Evolutionary conservation across 2,888 invertebrate genomes (phyloP).

Genomic region (Chalcis sispes): DNA sequence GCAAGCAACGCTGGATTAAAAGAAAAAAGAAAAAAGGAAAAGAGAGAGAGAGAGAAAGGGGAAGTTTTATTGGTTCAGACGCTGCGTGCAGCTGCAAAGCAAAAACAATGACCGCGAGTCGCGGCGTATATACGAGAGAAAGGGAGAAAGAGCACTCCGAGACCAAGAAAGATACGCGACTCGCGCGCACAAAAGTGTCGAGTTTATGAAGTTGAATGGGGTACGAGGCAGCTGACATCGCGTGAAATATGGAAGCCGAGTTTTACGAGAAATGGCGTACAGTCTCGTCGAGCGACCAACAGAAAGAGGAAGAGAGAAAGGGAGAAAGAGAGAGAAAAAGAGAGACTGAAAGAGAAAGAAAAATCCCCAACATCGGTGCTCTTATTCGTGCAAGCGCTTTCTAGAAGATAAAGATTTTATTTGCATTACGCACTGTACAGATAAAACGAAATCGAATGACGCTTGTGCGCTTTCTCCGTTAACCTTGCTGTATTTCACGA

Average conservation of each 20-base stretch:
- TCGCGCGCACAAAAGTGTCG: conserved; percentile 38
- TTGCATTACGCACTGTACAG: conserved; percentile 11
- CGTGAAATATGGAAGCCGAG: conserved; percentile 43
- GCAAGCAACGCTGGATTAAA: too few relatives aligned
- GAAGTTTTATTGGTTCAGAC: conserved; percentile 39
- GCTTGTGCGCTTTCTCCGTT: too few relatives aligned
- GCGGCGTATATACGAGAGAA: neutral
- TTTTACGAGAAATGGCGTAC: conserved; percentile 13
- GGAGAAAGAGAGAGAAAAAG: too few relatives aligned
- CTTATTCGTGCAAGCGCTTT: conserved; percentile 11
- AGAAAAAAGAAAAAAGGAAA: too few relatives aligned
- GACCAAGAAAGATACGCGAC: too few relatives aligned
- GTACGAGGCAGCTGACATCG: conserved; percentile 48
- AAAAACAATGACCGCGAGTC: conserved; percentile 29
- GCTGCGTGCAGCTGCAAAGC: conserved; percentile 22
- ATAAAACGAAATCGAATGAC: too few relatives aligned
- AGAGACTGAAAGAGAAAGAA: too few relatives aligned
- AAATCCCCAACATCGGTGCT: too few relatives aligned
- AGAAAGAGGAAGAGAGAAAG: too few relatives aligned
- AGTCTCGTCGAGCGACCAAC: too few relatives aligned
- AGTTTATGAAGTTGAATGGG: conserved; percentile 52
- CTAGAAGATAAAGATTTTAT: conserved; percentile 39
- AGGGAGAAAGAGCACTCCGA: neutral
- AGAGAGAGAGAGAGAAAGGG: neutral
- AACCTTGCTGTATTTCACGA: too few relatives aligned